Base-by-base conservation (phyloP, 1,140 invertebrate species). In the Leptinotarsa undecemlineata region DNA sequence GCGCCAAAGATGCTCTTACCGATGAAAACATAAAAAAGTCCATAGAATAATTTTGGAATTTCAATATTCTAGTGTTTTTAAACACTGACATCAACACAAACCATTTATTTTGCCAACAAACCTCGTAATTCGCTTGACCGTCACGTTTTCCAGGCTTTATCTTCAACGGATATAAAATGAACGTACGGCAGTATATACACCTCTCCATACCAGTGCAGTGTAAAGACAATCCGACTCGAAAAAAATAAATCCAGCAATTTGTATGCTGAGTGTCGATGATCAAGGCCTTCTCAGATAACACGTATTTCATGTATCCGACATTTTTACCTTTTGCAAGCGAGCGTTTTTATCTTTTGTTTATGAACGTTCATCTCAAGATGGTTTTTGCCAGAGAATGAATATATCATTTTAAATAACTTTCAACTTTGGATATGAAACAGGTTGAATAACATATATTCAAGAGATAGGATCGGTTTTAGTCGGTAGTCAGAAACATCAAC, bases 241-340 rank as follows among this genome's bases (percentile, higher is more conserved):
- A 78, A 74, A 76, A 71, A 73, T 76, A 78, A 78, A 76, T 76
- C 72, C 72, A 76, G 68, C 72, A 66, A 78, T 78, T 78, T 78
- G 75, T 78, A 78, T 78, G 74, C 77, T 71, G 48, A 72, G 77
- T 76, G 72, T 62, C 74, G 73, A 72, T 74, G 74, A 76, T 78
- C 77, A 70, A 66, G 77, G 72, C 63, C 75, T 76, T 33, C 68
- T 71, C 75, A 60, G 62, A 74, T 76, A 76, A 78, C 77, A 76
- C 77, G 74, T 78, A 78, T 76, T 78, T 78, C 77, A 76, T 73
- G 72, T 76, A 68, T 57, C 62, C 61, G 19, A n/a, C 51, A 75
- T 76, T 76, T 78, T 78, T 76, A 42, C 72, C 69, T 74, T 76
- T 72, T 74, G 69, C 48, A 62, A 57, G 61, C 19, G 67, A 75